phyloP scores from a whole-genome alignment of 2,888 invertebrate species.

The Acrobasis suavella region DNA sequence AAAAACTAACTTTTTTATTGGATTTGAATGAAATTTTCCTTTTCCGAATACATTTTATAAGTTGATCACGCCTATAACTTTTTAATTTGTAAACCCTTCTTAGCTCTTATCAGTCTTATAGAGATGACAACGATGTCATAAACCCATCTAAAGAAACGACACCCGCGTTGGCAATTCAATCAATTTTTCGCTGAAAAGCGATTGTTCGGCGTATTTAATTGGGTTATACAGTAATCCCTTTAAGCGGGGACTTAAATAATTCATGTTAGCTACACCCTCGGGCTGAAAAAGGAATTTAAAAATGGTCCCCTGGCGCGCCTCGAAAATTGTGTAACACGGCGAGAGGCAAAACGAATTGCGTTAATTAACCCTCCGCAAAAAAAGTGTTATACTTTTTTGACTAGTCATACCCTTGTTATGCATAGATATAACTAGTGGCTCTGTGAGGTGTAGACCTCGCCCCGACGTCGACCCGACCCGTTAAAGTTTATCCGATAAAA shows the following conservation, averaged over 20 bases:
- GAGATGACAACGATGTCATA: not conserved
- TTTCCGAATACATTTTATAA: too few species aligned
- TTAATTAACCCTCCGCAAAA: conserved; percentile 18
- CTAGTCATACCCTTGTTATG: too few species aligned
- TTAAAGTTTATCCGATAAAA: too few species aligned
- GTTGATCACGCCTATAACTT: too few species aligned
- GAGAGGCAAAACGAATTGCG: conserved; percentile 19
- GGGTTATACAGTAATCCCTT: conserved; percentile 21
- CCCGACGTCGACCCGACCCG: too few species aligned
- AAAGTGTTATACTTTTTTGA: not conserved
- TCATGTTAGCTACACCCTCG: conserved; percentile 20
- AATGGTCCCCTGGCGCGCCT: conserved; percentile 20
- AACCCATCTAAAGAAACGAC: not conserved
- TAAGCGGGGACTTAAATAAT: conserved; percentile 23
- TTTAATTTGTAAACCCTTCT: too few species aligned
- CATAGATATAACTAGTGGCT: too few species aligned
- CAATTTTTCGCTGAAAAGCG: conserved; percentile 16
- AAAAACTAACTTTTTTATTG: too few species aligned
- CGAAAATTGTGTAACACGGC: conserved; percentile 19
- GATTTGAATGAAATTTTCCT: too few species aligned
- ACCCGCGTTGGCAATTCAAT: conserved; percentile 10
- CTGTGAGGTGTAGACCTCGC: too few species aligned
- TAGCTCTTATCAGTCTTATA: not conserved
- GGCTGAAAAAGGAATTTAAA: conserved; percentile 23
- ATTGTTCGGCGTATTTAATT: conserved; percentile 21